Base-by-base conservation (phyloP, 1,140 invertebrate species). In the Diprion similis region DNA sequence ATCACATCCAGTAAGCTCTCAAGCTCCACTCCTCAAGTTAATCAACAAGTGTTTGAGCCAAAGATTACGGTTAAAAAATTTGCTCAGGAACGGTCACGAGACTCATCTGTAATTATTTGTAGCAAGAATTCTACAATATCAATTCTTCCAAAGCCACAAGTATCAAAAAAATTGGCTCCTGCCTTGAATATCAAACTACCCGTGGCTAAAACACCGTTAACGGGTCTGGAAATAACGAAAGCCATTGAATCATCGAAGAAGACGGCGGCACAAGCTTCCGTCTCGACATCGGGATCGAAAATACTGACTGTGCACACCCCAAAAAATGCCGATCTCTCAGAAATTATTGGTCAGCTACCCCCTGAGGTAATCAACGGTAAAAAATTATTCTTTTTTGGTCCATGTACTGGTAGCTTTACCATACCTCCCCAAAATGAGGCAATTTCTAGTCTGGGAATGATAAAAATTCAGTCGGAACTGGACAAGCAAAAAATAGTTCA, bases 41-140 rank as follows among this genome's bases (percentile, higher is more conserved):
- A 68, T 68, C 11, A 68, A 7, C 19, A 19, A 15, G 15, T 13
- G 11, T 24, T 68, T 68, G 18, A 19, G 73, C 77, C 10, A 18
- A 82, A 82, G 51, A 80, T 81, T 66, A 78, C 70, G 3, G 81
- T 81, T 17, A 82, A 81, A 66, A 82, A 80, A 48, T 82, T 82
- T 18, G 81, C 81, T 10, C 80, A 68, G 13, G 78, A 80, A n/a
- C 48, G 69, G 11, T 66, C 10, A 68, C 48, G 18, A 18, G 15
- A 45, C n/a, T 17, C 51, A 66, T 65, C 9, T 17, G 68, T 46
- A 59, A 19, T 13, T 45, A 13, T 17, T 59, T 10, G 3, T 9
- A 13, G n/a, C 11, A 59, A 59, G n/a, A 59, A 59, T 59, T 59
- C 11, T 10, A 15, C 51, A 17, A 59, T 13, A 59, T 59, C n/a